Base-by-base conservation (phyloP, 2,888 invertebrate species). In the Isoperla grammatica region DNA sequence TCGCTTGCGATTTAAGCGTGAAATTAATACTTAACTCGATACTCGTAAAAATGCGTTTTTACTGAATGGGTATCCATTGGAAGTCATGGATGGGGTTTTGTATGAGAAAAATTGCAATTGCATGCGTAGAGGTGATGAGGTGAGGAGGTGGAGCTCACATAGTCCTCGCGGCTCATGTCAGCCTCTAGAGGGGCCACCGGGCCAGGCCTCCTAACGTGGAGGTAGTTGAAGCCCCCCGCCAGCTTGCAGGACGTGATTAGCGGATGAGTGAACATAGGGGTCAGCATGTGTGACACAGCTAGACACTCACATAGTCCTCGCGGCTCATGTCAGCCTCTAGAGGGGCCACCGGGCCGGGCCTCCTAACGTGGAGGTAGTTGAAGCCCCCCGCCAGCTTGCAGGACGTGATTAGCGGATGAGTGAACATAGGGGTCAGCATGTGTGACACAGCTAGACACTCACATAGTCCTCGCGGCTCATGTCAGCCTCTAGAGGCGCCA, bases 151-250 rank as follows among this genome's bases (percentile, higher is more conserved):
- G n/a, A n/a, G n/a, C 15, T 13, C 42, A 42, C 62, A 37, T 49
- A 56, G 20, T 53, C 23, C 9, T 17, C 39, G 13, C 57, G 23
- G 17, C 46, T 43, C 65, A 75, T 70, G 46, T 79, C 76, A 0
- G 79, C 75, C 50, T 79, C 81, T n/a, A n/a, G 69, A 80, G 75
- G 0, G 81, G 79, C 15, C 78, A n/a, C 75, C 75, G 69, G 74
- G 0, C 86, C 86, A 0, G 86, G 83, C 65, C 76, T 79, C 11
- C 76, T 72, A 69, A 37, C 78, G n/a, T n/a, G n/a, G 76, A 65
- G 71, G 67, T 85, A 87, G 66, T 81, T n/a, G n/a, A n/a, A 72
- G 1, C 79, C 79, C 0, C 84, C 84, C 0, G 86, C 85, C 1
- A n/a, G 68, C 8, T 73, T 73, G 3, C 84, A 83, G 40, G 68